Evolutionary conservation across 2,888 invertebrate genomes (phyloP).

Genomic region (Chesias legatella): DNA sequence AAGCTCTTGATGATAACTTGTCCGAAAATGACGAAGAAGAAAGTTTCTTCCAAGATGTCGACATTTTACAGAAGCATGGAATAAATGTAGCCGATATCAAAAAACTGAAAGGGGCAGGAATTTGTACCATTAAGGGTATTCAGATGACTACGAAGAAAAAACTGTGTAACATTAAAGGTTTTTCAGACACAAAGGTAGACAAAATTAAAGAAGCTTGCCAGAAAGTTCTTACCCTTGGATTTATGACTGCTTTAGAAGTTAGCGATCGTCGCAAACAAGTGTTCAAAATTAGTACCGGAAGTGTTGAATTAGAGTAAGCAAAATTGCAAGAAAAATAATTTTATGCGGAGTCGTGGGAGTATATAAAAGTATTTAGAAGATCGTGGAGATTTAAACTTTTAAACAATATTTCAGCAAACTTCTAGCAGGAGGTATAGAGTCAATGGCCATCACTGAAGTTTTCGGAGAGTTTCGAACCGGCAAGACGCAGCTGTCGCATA

Average conservation of each 20-base stretch:
- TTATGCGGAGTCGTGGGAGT: too few species aligned
- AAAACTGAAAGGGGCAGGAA: constrained; percentile 86
- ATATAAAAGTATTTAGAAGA: neutral
- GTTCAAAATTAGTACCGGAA: constrained; percentile 85
- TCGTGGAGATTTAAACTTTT: constrained; percentile 9
- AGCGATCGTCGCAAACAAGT: constrained; percentile 85
- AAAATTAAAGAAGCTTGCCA: constrained; percentile 89
- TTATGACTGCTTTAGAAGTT: constrained; percentile 88
- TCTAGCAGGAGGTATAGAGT: constrained; percentile 89
- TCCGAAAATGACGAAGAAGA: constrained; percentile 83
- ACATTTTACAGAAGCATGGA: constrained; percentile 82
- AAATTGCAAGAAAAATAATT: neutral
- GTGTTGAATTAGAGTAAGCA: constrained; percentile 85
- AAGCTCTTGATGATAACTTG: constrained; percentile 62
- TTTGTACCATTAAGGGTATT: constrained; percentile 90
- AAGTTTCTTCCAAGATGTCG: constrained; percentile 87
- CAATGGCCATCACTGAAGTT: constrained; percentile 91
- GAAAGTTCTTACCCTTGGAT: constrained; percentile 83
- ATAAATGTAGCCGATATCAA: constrained; percentile 87
- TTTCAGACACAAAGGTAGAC: constrained; percentile 88
- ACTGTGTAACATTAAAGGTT: constrained; percentile 86
- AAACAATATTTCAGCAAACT: constrained; percentile 78
- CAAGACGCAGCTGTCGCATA: constrained; percentile 90
- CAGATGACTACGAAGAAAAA: constrained; percentile 89
- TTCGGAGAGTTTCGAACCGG: constrained; percentile 92